Evolutionary conservation across 2,113 vertebrate genomes (phyloP).

Genomic region (Marmota monax): DNA sequence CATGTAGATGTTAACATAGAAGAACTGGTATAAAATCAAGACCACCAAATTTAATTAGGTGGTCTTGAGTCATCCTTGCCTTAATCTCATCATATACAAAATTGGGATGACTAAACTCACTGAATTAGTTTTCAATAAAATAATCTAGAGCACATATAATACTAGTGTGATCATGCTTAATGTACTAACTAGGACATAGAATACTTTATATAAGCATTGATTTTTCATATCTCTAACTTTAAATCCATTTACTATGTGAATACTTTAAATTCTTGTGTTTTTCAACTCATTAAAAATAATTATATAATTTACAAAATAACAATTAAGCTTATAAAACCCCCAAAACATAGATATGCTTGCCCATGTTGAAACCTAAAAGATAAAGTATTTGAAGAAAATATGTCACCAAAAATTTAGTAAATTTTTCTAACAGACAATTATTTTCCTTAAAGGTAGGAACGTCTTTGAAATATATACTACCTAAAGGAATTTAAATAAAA

Average conservation of each 20-base stretch:
- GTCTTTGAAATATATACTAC: background rate
- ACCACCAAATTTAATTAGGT: background rate
- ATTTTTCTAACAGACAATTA: background rate
- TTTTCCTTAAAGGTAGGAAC: background rate
- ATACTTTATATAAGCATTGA: background rate
- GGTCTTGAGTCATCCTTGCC: background rate
- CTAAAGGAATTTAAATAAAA: background rate
- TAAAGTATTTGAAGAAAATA: background rate
- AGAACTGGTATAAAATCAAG: background rate
- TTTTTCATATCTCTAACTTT: background rate
- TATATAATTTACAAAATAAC: background rate
- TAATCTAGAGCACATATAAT: background rate
- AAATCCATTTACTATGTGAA: background rate
- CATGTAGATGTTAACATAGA: background rate
- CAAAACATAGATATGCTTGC: background rate
- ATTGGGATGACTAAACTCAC: background rate
- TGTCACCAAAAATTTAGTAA: background rate
- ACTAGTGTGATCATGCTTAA: background rate
- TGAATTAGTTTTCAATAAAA: background rate
- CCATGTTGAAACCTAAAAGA: background rate
- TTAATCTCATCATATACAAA: conserved; percentile 22
- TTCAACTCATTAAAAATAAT: background rate
- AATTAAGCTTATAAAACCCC: background rate
- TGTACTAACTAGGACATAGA: background rate
- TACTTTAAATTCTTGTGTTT: background rate